Evolutionary conservation across 2,113 vertebrate species (phyloP).

Genomic region (Scomber scombrus): DNA sequence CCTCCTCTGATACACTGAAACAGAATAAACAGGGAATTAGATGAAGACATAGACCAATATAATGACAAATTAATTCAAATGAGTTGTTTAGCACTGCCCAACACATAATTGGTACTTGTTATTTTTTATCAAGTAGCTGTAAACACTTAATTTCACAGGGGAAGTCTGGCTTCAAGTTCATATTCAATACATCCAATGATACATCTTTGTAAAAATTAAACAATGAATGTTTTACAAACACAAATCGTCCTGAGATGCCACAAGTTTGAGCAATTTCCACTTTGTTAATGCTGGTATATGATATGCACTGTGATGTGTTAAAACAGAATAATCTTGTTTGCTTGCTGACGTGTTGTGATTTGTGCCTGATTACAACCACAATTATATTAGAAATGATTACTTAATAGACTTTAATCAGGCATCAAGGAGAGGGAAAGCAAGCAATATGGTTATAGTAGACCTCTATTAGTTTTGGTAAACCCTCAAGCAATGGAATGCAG

Average conservation of each 20-base stretch:
- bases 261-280: background rate
- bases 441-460: background rate
- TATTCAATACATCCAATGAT: background rate
- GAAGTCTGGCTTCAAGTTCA: background rate
- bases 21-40: background rate
- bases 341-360: background rate
- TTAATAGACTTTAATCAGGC: background rate
- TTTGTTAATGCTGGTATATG: background rate
- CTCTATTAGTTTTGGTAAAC: background rate
- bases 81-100: background rate
- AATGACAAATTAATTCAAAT: conserved; percentile 23
- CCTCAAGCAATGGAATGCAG: background rate
- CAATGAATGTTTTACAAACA: background rate
- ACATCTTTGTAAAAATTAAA: background rate
- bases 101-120: background rate
- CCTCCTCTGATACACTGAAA: conserved; percentile 67
- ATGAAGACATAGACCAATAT: conserved; percentile 25
- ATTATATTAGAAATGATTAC: too few relatives aligned
- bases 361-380: background rate
- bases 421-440: background rate
- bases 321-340: background rate
- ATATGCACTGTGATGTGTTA: background rate
- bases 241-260: background rate
- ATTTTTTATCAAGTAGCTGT: background rate
- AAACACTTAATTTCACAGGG: background rate